phyloP scores from a whole-genome alignment of 2,113 vertebrate species.

The Centropus bengalensis region DNA sequence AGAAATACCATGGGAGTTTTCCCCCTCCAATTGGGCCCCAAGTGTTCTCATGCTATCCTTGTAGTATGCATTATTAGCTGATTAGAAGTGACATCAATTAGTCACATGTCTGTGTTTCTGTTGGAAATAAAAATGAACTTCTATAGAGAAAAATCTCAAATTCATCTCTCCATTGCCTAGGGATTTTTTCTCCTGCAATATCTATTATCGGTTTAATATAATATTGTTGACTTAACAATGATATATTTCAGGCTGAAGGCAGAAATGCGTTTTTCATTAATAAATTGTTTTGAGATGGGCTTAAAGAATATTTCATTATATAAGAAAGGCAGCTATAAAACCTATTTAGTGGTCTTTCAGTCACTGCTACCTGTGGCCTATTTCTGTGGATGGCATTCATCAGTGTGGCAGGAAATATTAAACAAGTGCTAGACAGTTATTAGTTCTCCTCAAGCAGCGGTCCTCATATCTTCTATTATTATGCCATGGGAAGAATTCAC shows the following conservation, averaged over 20 bases:
- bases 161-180: conserved; percentile 88
- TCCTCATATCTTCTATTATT: conserved; percentile 78
- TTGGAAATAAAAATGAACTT: conserved; percentile 87
- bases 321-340: conserved; percentile 82
- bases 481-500: conserved; percentile 87
- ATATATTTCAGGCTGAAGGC: conserved; percentile 92
- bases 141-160: conserved; percentile 81
- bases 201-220: conserved; percentile 93
- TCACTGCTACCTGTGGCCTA: conserved; percentile 91
- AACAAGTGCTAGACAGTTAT: conserved; percentile 90
- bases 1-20: conserved; percentile 41
- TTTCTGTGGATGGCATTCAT: conserved; percentile 89
- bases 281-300: conserved; percentile 88
- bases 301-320: conserved; percentile 89
- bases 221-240: conserved; percentile 98
- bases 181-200: conserved; percentile 86
- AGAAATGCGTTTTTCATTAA: conserved; percentile 87
- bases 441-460: conserved; percentile 86
- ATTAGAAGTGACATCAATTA: conserved; percentile 81
- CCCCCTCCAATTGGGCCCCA: conserved; percentile 51
- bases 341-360: conserved; percentile 85
- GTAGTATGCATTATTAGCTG: conserved; percentile 65
- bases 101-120: conserved; percentile 79
- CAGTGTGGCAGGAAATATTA: conserved; percentile 91
- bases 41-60: conserved; percentile 62